Evolutionary conservation across 2,888 invertebrate species (phyloP), one percentile per base, ranked within the genome.

Genomic region (Nymphalis urticae): DNA sequence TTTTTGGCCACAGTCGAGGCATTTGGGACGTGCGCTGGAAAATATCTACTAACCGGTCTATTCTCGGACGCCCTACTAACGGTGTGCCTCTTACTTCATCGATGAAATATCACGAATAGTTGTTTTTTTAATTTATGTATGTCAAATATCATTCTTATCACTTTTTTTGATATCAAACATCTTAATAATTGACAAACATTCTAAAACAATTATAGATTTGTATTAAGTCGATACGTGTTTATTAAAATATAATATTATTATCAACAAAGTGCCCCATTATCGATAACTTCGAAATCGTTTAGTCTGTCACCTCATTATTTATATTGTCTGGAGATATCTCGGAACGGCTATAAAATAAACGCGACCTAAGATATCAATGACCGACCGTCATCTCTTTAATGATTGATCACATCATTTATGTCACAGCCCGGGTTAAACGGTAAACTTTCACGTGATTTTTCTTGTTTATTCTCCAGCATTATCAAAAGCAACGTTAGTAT

Each of bases 1-100:
- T 92, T 92, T 92, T 87, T 79, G 87, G 86, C 82, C 82, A 82
- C 85, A 83, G 80, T 85, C 82, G 82, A 83, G 86, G 89, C 86
- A 91, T 91, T 88, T 86, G 86, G 87, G 84, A 84, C 88, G 88
- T 80, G 85, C 83, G 84, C 90, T 90, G 91, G 89, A 91, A 87
- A 85, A 88, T 85, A 85, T 83, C 83, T 83, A 86, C 85, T 82
- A 84, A 84, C 84, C 76, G 79, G 78, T 82, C 86, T 92, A 92
- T 92, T 90, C 85, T 85, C 66, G 82, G 87, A 82, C 87, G 89
- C 84, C 90, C 90, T 88, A 90, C 86, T 86, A 85, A 90, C 84
- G 75, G 72, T 75, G 72, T 70, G 69, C 73, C 78, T 81, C 75
- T 76, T 80, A 82, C 80, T 83, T 81, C 83, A 82, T 82, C 78